Evolutionary conservation across 2,113 vertebrate species (phyloP).

Genomic region (Gasterosteus aculeatus): DNA sequence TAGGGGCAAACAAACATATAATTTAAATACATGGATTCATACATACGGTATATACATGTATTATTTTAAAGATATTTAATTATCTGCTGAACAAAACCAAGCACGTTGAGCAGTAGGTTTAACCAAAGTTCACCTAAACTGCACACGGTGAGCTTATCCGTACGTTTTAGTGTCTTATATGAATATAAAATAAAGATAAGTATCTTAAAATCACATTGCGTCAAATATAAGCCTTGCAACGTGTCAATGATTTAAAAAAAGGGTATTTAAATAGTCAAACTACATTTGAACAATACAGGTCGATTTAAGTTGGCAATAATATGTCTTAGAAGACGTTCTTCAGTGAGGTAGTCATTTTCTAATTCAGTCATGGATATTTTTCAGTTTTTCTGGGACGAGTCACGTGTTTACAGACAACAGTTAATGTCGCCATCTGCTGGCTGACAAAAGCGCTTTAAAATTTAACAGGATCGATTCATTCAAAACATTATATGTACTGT

Average conservation of each 20-base stretch:
- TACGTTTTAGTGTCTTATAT: not conserved
- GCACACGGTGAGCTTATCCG: not conserved
- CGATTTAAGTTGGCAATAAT: not conserved
- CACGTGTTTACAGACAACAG: not conserved
- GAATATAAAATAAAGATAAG: not conserved
- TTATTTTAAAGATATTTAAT: no score
- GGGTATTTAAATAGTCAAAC: not conserved
- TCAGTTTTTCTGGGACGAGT: not conserved
- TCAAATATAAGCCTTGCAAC: not conserved
- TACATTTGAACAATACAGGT: not conserved
- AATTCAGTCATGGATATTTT: fast-evolving
- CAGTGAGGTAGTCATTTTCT: not conserved
- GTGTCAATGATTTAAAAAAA: not conserved
- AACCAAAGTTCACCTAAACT: not conserved
- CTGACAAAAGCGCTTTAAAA: not conserved
- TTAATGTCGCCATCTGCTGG: constrained; percentile 31
- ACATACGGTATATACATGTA: not conserved
- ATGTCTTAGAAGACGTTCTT: not conserved
- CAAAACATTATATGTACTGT: no score
- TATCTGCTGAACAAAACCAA: no score
- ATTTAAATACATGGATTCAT: not conserved
- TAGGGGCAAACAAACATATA: not conserved
- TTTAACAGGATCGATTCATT: not conserved
- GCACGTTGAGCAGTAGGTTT: no score
- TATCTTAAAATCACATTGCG: not conserved